Percentiles rank a stretch among this genome's conserved stretches.
Conservation (phyloP, 2,797 vertebrate species). For the Chaunax sp. region DNA sequence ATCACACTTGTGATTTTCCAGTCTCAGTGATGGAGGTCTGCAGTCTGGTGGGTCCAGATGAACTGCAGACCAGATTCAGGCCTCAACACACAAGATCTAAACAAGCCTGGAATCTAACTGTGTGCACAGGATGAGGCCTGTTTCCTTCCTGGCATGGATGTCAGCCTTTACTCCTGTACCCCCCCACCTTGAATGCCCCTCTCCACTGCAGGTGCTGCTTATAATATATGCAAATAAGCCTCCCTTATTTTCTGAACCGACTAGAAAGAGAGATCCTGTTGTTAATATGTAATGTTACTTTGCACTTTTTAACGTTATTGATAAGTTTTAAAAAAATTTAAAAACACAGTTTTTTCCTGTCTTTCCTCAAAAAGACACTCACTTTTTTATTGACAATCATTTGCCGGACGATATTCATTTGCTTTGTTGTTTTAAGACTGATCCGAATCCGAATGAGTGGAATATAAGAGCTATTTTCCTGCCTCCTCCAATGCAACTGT, state of each 20-base stretch:
- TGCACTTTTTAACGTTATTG: conserved; percentile 76
- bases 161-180: conserved; percentile 50
- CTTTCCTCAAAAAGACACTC: conserved; percentile 62
- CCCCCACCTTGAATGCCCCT: conserved; percentile 70
- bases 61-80: conserved; percentile 47
- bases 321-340: conserved; percentile 47
- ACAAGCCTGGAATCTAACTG: conserved; percentile 45
- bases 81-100: conserved; percentile 40
- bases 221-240: conserved; percentile 88
- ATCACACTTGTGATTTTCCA: conserved; percentile 34
- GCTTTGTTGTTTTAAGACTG: conserved; percentile 2
- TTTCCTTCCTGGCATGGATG: conserved; percentile 52
- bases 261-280: conserved; percentile 66
- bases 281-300: conserved; percentile 66
- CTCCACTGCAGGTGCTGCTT: conserved; percentile 86
- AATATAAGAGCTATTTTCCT: conserved; percentile 61
- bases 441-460: conserved; percentile 13
- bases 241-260: conserved; percentile 78
- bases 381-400: conserved; percentile 85
- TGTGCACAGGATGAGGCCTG: conserved; percentile 52
- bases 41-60: conserved; percentile 41
- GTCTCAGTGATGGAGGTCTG: conserved; percentile 28
- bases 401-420: conserved; percentile 57
- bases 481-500: conserved; percentile 39
- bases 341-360: conserved; percentile 44